Conservation (phyloP, 1,140 invertebrate species). For the Cotesia vestalis region DNA sequence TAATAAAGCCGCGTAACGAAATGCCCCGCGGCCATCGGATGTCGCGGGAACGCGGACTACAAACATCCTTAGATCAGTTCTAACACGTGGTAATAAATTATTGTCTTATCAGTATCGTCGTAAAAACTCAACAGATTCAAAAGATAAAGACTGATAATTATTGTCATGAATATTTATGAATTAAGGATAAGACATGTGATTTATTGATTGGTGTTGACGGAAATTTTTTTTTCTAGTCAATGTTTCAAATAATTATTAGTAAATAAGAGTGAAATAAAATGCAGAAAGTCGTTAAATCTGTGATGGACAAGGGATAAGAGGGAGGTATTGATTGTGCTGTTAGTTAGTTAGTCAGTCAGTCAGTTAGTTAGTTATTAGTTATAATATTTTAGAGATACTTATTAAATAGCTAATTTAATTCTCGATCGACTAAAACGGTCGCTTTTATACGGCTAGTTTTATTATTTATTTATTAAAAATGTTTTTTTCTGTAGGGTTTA, state of each 20-base stretch:
- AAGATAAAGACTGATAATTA: slow-evolving; percentile 35
- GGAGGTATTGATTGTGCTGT: background rate
- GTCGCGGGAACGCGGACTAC: slow-evolving; percentile 58
- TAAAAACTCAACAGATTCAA: slow-evolving; percentile 54
- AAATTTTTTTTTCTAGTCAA: slow-evolving; percentile 15
- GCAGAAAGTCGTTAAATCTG: slow-evolving; percentile 28
- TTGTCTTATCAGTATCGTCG: slow-evolving; percentile 45
- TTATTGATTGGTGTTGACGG: background rate
- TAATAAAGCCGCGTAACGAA: slow-evolving; percentile 67
- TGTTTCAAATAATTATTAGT: background rate
- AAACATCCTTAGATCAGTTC: slow-evolving; percentile 57
- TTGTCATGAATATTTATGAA: background rate
- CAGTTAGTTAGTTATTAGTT: background rate
- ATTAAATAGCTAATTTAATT: background rate
- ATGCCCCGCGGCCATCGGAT: slow-evolving; percentile 57
- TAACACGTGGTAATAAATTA: slow-evolving; percentile 54
- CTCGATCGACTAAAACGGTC: too few relatives aligned
- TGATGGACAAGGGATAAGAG: slow-evolving; percentile 23
- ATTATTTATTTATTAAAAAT: too few relatives aligned
- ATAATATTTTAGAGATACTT: background rate
- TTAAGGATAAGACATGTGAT: slow-evolving; percentile 5
- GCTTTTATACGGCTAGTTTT: too few relatives aligned
- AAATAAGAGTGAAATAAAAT: too few relatives aligned
- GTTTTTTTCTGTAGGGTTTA: too few relatives aligned
- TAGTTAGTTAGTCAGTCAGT: background rate